Evolutionary conservation across 1,140 invertebrate species (phyloP), one percentile per base, ranked within the genome.

Genomic region (Drosophila yakuba): DNA sequence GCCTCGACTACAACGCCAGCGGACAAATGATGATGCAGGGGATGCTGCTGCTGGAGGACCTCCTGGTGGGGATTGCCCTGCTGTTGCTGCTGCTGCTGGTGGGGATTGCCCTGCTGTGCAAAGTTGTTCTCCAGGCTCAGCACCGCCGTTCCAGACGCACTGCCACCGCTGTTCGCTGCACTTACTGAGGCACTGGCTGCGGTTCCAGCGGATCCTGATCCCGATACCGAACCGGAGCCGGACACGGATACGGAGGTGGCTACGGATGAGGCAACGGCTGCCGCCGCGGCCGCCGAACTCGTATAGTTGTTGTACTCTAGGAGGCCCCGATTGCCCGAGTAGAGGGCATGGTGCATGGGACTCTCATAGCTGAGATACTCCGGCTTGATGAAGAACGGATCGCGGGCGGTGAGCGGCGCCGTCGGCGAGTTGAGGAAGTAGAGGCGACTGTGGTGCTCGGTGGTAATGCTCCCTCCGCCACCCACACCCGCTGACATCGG

Each of bases 301-400:
- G 90, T 91, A n/a, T 91, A 88, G 50, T 78, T 91, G 32, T 91
- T 91, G 35, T 91, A 91, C 45, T 91, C 90, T 78, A 91, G 82
- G 58, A 91, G 84, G 41, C 90, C 83, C 44, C 90, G 52, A 20
- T 91, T 90, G 64, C 75, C 81, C 51, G 90, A 86, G 55, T 91
- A 91, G 43, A 91, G 63, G 64, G 64, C 64, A 82, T 91, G 90
- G 77, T 91, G 90, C 90, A 91, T 91, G 83, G 90, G 90, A 76
- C 73, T 91, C 82, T 91, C 90, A 91, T 91, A 91, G 81, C 83
- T 91, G 76, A 91, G 86, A 74, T 91, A 91, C 82, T 91, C 90
- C 56, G 90, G 90, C 66, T 91, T 91, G 12, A 91, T 91, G 64
- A 91, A 91, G 72, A 91, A 91, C 48, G 90, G 83, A 67, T 91